Conservation (phyloP, 1,140 invertebrate genomes). For the Drosophila kurseongensis region DNA sequence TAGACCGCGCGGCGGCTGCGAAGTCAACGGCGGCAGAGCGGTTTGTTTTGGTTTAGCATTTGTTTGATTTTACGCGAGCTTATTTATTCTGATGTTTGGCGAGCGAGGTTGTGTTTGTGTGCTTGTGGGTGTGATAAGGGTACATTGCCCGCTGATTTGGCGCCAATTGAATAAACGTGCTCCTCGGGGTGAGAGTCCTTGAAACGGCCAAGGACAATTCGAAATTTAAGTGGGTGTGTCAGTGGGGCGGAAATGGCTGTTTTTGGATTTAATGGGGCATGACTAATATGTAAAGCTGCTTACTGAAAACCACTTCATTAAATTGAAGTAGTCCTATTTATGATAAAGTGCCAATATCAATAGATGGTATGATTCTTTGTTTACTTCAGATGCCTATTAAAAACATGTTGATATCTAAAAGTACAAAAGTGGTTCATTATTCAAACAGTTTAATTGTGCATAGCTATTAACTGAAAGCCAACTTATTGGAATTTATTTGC, state of each 20-base stretch:
- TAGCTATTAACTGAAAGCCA: too few relatives aligned
- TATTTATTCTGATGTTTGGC: constrained; percentile 22
- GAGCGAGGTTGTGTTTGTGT: neutral
- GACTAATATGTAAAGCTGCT: constrained; percentile 24
- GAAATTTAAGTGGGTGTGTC: constrained; percentile 1
- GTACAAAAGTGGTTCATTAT: too few relatives aligned
- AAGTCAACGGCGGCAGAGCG: constrained; percentile 5
- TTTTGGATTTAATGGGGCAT: constrained; percentile 19
- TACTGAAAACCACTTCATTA: neutral
- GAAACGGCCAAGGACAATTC: constrained; percentile 31
- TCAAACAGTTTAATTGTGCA: too few relatives aligned
- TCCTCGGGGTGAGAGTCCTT: constrained; percentile 27
- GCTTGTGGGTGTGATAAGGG: constrained; percentile 48
- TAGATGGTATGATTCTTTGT: too few relatives aligned
- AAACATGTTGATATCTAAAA: too few relatives aligned
- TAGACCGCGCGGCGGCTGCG: constrained; percentile 22
- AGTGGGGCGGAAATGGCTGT: constrained; percentile 19
- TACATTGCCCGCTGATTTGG: constrained; percentile 58
- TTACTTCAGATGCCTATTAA: too few relatives aligned
- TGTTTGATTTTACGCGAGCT: constrained; percentile 47
- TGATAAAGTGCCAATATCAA: neutral
- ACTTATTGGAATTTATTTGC: too few relatives aligned
- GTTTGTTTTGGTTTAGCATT: constrained; percentile 65
- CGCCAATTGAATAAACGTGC: constrained; percentile 46
- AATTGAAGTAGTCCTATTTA: neutral